Percentiles rank a stretch among this genome's conserved stretches.
Conservation (phyloP, 2,888 invertebrate genomes). For the Drosophila paramelanica region DNA sequence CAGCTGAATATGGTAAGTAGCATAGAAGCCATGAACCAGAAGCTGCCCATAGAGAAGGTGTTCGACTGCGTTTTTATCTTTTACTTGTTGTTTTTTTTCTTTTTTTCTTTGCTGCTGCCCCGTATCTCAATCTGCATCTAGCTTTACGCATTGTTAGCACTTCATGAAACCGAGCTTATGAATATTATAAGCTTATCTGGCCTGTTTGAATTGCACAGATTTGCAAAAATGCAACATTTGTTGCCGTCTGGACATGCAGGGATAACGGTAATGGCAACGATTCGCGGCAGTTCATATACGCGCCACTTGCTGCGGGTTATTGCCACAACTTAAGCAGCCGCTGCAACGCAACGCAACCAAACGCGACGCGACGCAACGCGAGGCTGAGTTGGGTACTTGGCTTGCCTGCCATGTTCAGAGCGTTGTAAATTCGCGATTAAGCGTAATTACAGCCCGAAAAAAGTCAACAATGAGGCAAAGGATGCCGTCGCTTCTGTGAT, state of each 20-base stretch:
- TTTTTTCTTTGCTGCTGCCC: constrained; percentile 1
- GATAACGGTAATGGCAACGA: constrained; percentile 2
- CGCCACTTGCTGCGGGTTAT: constrained; percentile 66
- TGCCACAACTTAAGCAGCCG: constrained; percentile 64
- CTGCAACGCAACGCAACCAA: constrained; percentile 4
- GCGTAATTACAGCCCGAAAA: constrained; percentile 78
- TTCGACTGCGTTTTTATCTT: constrained; percentile 33
- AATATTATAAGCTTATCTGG: constrained; percentile 82
- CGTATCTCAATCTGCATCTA: background rate
- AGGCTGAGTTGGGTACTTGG: background rate
- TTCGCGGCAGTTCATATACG: constrained; percentile 6
- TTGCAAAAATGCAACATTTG: constrained; percentile 39
- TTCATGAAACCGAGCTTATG: constrained; percentile 84
- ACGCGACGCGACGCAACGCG: constrained; percentile 6
- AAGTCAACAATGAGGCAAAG: constrained; percentile 66
- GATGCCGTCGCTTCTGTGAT: constrained; percentile 9
- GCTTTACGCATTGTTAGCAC: constrained; percentile 83
- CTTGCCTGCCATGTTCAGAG: constrained; percentile 49
- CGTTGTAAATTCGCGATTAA: constrained; percentile 71
- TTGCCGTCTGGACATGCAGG: constrained; percentile 42
- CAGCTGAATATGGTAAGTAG: constrained; percentile 6
- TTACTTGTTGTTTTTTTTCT: too few species aligned
- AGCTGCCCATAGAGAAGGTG: constrained; percentile 49
- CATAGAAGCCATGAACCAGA: background rate
- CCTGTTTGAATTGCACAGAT: constrained; percentile 53